These are phyloP conservation scores for Arothron firmamentum DNA, from an alignment of 2,113 vertebrate genomes.

Conservation along the genomic window DNA sequence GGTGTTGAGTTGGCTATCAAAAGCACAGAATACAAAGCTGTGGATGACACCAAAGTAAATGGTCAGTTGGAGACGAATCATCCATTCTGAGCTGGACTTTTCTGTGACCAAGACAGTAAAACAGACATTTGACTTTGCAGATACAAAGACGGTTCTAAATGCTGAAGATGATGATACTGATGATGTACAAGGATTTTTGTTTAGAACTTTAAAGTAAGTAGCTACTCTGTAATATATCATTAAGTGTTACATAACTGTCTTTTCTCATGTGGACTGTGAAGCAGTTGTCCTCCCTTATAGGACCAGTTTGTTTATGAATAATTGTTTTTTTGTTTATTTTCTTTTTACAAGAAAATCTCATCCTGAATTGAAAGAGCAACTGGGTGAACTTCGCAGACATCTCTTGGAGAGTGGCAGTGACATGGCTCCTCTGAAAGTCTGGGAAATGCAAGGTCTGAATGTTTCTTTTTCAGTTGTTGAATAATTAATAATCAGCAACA, in stretches of 20 bases:
- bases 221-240: no score
- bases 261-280: neutral
- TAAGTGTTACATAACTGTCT: neutral
- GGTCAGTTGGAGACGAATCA: conserved; percentile 68
- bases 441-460: conserved; percentile 90
- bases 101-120: conserved; percentile 14
- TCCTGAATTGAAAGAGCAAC: conserved; percentile 81
- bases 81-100: conserved; percentile 1
- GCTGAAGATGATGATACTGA: conserved; percentile 72
- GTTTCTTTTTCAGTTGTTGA: neutral
- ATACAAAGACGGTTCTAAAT: conserved; percentile 68
- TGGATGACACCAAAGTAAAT: conserved; percentile 89
- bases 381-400: conserved; percentile 84
- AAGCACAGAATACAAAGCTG: conserved; percentile 93
- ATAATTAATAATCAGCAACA: neutral
- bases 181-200: conserved; percentile 93
- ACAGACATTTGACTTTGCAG: conserved; percentile 56
- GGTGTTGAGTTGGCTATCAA: conserved; percentile 96
- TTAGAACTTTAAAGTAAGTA: conserved; percentile 87
- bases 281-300: neutral
- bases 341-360: conserved; percentile 77
- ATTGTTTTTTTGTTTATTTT: neutral
- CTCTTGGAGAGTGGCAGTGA: conserved; percentile 85
- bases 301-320: neutral
- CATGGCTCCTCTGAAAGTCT: conserved; percentile 91